Evolutionary conservation across 2,113 vertebrate genomes (phyloP).

Genomic region (Saguinus midas): DNA sequence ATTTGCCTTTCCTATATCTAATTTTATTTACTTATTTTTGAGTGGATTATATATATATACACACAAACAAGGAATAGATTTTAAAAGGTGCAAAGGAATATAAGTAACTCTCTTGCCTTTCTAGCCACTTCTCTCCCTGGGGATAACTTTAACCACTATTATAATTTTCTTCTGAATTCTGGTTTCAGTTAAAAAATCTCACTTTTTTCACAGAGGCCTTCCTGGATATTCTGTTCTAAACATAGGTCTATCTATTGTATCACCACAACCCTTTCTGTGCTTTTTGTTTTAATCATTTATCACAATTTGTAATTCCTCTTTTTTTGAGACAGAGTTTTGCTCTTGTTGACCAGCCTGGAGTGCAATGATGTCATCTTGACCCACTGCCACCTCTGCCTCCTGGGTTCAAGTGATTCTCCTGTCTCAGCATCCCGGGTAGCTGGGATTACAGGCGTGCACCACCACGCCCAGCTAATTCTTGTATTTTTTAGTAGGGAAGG

Average conservation of each 20-base stretch:
- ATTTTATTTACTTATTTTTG: neutral
- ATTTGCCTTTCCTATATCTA: neutral
- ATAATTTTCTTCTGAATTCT: neutral
- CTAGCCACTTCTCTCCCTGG: neutral
- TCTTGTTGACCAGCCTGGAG: too few relatives aligned
- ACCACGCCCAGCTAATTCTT: too few relatives aligned
- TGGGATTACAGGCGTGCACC: too few relatives aligned
- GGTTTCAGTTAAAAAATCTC: neutral
- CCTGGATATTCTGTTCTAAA: neutral
- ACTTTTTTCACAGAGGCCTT: conserved; percentile 2
- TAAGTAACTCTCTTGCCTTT: neutral
- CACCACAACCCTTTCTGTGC: neutral
- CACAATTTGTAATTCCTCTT: neutral
- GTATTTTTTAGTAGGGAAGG: too few relatives aligned
- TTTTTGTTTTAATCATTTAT: neutral
- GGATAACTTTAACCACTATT: neutral
- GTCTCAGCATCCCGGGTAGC: too few relatives aligned
- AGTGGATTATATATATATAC: neutral
- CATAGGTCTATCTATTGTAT: neutral
- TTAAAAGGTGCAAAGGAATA: neutral
- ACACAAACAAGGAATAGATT: too few relatives aligned
- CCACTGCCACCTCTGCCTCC: too few relatives aligned
- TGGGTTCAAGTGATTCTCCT: too few relatives aligned
- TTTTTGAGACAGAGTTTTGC: too few relatives aligned
- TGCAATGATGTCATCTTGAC: too few relatives aligned